These are phyloP conservation scores for Cylindroiulus punctatus DNA, from an alignment of 2,888 invertebrate genomes.

Conservation along the genomic window DNA sequence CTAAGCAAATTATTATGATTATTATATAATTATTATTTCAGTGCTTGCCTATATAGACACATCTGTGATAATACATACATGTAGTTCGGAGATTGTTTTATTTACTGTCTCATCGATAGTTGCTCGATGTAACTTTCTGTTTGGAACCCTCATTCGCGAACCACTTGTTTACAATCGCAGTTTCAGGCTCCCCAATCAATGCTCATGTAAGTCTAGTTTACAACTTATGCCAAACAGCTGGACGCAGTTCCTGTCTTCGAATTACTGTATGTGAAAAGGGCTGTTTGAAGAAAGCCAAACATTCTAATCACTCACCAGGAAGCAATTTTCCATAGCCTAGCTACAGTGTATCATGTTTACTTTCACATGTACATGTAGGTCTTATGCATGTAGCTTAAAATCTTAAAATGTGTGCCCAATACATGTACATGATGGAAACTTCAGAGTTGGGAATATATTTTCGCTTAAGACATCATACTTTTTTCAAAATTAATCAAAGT, in stretches of 20 bases:
- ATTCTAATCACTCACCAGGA: neutral
- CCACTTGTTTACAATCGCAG: slow-evolving; percentile 7
- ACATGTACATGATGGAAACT: no score
- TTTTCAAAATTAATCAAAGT: no score
- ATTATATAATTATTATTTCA: no score
- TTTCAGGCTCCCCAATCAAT: neutral
- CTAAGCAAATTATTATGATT: no score
- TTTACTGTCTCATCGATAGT: neutral
- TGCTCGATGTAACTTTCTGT: neutral
- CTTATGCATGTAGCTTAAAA: no score
- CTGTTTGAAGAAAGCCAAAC: neutral
- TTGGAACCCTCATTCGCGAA: neutral
- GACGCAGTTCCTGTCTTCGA: neutral
- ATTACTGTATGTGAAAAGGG: neutral
- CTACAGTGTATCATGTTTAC: no score
- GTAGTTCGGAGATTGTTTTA: slow-evolving; percentile 1
- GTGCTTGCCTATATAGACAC: no score
- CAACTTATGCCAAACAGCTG: neutral
- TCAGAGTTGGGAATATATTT: no score
- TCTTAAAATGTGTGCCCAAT: no score
- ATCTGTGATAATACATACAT: neutral
- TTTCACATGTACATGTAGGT: no score
- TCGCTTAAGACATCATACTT: no score
- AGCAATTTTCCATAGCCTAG: no score
- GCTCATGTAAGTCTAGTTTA: neutral